Base-by-base conservation (phyloP, 1,140 invertebrate species). In the Halesus radiatus region DNA sequence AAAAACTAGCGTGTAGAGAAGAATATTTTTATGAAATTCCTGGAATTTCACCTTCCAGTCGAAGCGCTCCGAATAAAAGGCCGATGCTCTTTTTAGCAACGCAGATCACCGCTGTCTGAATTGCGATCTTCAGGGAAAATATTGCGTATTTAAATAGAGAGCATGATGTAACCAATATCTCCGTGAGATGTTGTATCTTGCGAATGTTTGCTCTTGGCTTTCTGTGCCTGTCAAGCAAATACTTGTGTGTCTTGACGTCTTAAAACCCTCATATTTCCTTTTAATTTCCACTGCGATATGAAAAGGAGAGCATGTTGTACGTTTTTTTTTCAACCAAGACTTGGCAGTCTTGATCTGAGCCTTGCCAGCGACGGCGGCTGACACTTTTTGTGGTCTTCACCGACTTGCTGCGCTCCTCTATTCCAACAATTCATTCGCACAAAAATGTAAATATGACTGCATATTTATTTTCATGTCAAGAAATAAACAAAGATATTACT, bases 401-500 rank as follows among this genome's bases (percentile, higher is more conserved):
- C 64, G 3, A 68, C 64, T 29, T 32, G n/a, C n/a, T n/a, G n/a
- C n/a, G n/a, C 16, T 68, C 5, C 32, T 4, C 3, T 68, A 10
- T 37, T 50, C 26, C 23, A 18, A 37, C 37, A 26, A 13, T n/a
- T 1, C 64, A 4, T 29, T 29, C 29, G 64, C 16, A 68, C 6
- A 10, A 72, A 29, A 29, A 52, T 72, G 68, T 72, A 72, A 72
- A 72, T 72, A 72, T 66, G 18, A 37, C 16, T 50, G n/a, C n/a
- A n/a, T 58, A 22, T 60, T 60, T 60, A 60, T 60, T 60, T 60
- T 29, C 62, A 66, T 16, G 26, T 15, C 22, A 66, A 66, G 22
- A 60, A 60, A 60, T 60, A n/a, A 56, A 60, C 56, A 60, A 60
- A 20, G 2, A 13, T 60, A n/a, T 60, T 60, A 22, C 13, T 58